These are phyloP conservation scores for Heliocidaris tuberculata DNA, from an alignment of 35 echinoderm and acorn worm species.

Conservation along the genomic window DNA sequence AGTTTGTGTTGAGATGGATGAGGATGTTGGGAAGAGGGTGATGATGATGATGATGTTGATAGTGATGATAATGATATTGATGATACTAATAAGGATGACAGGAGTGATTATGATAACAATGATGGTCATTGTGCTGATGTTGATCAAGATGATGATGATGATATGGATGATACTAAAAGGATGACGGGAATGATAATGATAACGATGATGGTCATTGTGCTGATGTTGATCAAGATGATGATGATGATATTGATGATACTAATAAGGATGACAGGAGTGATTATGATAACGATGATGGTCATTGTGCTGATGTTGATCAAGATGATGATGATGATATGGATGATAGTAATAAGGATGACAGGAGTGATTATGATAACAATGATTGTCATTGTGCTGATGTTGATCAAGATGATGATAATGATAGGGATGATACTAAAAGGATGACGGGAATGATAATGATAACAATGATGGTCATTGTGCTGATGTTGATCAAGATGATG, in stretches of 20 bases:
- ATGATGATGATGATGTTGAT: neutral
- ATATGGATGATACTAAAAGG: neutral
- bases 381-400: neutral
- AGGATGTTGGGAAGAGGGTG: neutral
- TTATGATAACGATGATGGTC: neutral
- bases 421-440: neutral
- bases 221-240: neutral
- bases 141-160: neutral
- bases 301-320: neutral
- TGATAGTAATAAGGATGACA: neutral
- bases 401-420: neutral
- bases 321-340: neutral
- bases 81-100: neutral
- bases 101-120: neutral
- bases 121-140: neutral
- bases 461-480: neutral
- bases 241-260: neutral
- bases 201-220: neutral
- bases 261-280: neutral
- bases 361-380: neutral
- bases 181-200: neutral
- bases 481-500: neutral
- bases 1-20: neutral
- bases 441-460: neutral
- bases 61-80: neutral